Conservation (phyloP, 2,888 invertebrate species). For the Melinopterus prodromus region DNA sequence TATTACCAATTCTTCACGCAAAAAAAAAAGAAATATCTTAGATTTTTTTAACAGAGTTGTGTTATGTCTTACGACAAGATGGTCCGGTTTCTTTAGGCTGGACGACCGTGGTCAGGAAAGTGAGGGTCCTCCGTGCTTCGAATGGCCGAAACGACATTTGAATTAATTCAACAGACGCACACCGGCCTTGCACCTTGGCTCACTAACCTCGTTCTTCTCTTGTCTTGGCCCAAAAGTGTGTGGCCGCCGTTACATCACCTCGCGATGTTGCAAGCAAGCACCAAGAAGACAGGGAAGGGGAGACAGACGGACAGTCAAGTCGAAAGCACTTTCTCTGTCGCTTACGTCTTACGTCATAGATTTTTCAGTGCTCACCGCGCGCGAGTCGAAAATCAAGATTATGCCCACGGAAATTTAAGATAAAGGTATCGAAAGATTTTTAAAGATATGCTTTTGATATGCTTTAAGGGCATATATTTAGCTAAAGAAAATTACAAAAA, state of each 20-base stretch:
- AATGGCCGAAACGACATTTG: slow-evolving; percentile 27
- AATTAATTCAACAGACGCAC: slow-evolving; percentile 27
- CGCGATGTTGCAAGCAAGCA: neutral
- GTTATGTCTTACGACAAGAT: neutral
- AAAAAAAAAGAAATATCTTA: too few species aligned
- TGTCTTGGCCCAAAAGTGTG: slow-evolving; percentile 34
- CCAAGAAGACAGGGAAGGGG: neutral
- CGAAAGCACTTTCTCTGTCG: neutral
- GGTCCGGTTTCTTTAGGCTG: neutral
- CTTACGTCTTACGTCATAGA: neutral
- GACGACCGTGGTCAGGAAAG: neutral
- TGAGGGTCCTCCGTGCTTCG: slow-evolving; percentile 26
- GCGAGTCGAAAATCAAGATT: too few species aligned
- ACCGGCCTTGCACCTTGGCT: slow-evolving; percentile 49
- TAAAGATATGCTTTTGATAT: too few species aligned
- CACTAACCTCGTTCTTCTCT: slow-evolving; percentile 47
- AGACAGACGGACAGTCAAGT: neutral
- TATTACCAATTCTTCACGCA: too few species aligned
- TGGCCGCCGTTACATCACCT: slow-evolving; percentile 5
- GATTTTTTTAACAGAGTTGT: too few species aligned
- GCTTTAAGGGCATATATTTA: too few species aligned
- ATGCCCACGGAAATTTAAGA: too few species aligned
- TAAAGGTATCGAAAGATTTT: too few species aligned
- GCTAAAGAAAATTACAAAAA: too few species aligned
- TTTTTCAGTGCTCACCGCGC: neutral